Evolutionary conservation across 2,888 invertebrate genomes (phyloP), one percentile per base, ranked within the genome.

Genomic region (Eupithecia subumbrata): DNA sequence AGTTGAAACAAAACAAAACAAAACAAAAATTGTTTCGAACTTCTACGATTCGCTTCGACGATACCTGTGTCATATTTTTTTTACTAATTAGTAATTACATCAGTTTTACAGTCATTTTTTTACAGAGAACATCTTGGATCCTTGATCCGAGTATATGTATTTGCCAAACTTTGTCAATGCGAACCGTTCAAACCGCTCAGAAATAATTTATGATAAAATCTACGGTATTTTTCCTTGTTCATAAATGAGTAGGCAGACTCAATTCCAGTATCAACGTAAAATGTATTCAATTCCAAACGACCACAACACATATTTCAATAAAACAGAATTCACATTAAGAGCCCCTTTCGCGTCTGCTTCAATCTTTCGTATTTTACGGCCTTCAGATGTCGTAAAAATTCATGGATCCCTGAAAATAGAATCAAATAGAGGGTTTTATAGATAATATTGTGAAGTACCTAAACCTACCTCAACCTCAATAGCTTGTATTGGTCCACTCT

Each of bases 361-460:
- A 73, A 79, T 82, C 69, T 74, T 73, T 40, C 77, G 74, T 80
- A 82, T 82, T 82, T 83, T 83, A 83, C 74, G 16, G 71, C 48
- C 78, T 81, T 68, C 14, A 76, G 78, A 77, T 79, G 79, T 83
- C 84, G 78, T 84, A 84, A 84, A 84, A 83, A 80, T 75, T 81
- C 80, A 81, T 82, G 80, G 71, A 72, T 66, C 18, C 40, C 43
- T 25, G 75, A 56, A 73, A 80, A 83, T 80, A 79, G 64, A 68
- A 12, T 69, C 67, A 74, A 75, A 83, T 73, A 4, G 71, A 69
- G 69, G 63, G 18, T 64, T 25, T 64, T 34, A 1, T 30, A 16
- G 25, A 56, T 56, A 56, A 3, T 22, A 56, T 52, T 52, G 7
- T 7, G 18, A 48, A 45, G 52, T n/a, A 52, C 25, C 60, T 25